phyloP scores from a whole-genome alignment of 2,113 vertebrate species.

The Leptodactylus fuscus region DNA sequence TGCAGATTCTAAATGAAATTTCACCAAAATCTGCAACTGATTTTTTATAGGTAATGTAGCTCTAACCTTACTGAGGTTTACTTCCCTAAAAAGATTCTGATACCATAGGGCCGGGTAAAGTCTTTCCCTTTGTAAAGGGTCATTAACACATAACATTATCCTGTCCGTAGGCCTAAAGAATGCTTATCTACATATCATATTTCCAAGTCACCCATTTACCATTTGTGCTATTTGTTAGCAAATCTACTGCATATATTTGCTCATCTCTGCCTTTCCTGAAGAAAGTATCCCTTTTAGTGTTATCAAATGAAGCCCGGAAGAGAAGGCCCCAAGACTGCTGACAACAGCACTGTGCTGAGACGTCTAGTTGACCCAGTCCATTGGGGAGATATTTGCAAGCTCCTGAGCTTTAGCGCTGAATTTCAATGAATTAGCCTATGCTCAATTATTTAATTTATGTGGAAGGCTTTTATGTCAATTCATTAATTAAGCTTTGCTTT shows the following conservation, averaged over 20 bases:
- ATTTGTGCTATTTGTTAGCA: too few species aligned
- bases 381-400: slow-evolving; percentile 10
- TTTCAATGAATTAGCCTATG: background rate
- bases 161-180: background rate
- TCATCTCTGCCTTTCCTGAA: background rate
- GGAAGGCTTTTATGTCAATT: slow-evolving; percentile 23
- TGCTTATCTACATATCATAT: background rate
- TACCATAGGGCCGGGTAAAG: too few species aligned
- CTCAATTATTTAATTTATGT: slow-evolving; percentile 21
- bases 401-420: slow-evolving; percentile 6
- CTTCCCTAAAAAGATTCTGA: too few species aligned
- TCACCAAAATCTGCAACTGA: too few species aligned
- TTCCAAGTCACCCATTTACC: too few species aligned
- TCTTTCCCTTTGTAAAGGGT: too few species aligned
- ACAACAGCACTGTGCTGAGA: background rate
- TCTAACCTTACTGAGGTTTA: too few species aligned
- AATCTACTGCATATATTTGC: background rate
- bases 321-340: background rate
- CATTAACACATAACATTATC: too few species aligned
- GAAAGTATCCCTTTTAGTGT: background rate
- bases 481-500: slow-evolving; percentile 1
- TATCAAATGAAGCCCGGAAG: background rate
- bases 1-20: too few species aligned
- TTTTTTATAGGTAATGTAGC: too few species aligned
- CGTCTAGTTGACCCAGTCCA: slow-evolving; percentile 1